Percentiles rank a stretch among this genome's conserved stretches.
These are phyloP conservation scores for Drosophila austrosaltans DNA, from an alignment of 2,888 invertebrate genomes.

Conservation along the genomic window DNA sequence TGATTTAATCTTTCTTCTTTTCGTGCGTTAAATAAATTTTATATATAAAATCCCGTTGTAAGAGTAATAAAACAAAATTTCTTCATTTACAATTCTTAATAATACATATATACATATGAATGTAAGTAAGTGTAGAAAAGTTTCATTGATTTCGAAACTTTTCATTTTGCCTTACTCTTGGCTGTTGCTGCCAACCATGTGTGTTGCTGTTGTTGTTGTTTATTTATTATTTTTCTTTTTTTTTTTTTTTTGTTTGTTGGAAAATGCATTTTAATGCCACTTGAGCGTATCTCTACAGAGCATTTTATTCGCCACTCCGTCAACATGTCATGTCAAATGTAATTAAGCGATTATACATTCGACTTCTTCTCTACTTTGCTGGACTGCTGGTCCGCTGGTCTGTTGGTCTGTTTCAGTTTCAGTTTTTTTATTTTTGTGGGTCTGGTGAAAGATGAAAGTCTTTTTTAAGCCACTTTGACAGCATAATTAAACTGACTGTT, in stretches of 20 bases:
- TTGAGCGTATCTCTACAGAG: conserved; percentile 51
- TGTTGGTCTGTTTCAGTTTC: conserved; percentile 7
- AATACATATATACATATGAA: background rate
- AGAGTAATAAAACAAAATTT: background rate
- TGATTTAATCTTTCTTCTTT: too few species aligned
- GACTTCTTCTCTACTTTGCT: conserved; percentile 49
- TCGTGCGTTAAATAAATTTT: too few species aligned
- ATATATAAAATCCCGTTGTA: too few species aligned
- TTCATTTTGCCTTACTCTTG: conserved; percentile 1
- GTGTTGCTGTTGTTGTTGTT: conserved; percentile 8
- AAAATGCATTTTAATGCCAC: conserved; percentile 65
- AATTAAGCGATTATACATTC: conserved; percentile 76
- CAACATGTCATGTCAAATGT: conserved; percentile 76
- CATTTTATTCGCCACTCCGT: conserved; percentile 63
- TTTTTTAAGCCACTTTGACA: conserved; percentile 71
- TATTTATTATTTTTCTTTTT: too few species aligned
- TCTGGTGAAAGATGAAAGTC: conserved; percentile 75
- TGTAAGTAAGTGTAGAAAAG: background rate
- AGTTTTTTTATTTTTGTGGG: conserved; percentile 13
- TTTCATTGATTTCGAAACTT: conserved; percentile 11
- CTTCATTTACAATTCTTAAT: conserved; percentile 8
- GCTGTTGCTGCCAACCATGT: background rate
- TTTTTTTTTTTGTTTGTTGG: conserved; percentile 20
- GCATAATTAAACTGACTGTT: conserved; percentile 70
- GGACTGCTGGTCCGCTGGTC: conserved; percentile 32